phyloP scores from a whole-genome alignment of 1,140 invertebrate species.

The Brachionus asplanchnoidis region DNA sequence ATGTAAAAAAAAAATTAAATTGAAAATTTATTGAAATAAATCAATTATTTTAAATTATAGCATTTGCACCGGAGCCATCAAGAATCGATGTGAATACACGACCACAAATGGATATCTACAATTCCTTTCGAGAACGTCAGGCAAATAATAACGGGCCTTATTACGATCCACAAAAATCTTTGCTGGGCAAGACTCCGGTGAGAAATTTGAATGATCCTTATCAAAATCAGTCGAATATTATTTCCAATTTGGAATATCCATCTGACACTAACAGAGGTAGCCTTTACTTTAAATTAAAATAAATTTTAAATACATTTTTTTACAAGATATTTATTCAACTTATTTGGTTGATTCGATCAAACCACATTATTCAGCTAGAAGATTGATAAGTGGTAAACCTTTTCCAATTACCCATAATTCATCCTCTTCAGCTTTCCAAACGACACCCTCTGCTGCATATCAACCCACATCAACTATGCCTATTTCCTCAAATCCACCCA shows the following conservation, averaged over 20 bases:
- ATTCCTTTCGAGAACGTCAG: not conserved
- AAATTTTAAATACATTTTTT: not conserved
- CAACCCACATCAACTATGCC: not conserved
- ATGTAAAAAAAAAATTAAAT: not conserved
- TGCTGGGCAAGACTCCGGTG: not conserved
- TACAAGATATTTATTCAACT: conserved; percentile 28
- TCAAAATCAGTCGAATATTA: not conserved
- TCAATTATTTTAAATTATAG: not conserved
- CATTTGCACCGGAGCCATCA: not conserved
- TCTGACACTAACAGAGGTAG: conserved; percentile 27
- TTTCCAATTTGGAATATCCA: conserved; percentile 18
- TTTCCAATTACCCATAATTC: not conserved
- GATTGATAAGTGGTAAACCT: conserved; percentile 30
- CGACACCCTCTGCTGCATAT: not conserved
- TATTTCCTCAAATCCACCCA: not conserved
- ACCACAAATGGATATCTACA: not conserved
- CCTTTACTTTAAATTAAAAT: not conserved
- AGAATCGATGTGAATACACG: not conserved
- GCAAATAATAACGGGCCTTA: not conserved
- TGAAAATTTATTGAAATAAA: not conserved
- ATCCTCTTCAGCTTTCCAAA: not conserved
- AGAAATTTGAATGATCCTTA: conserved; percentile 22
- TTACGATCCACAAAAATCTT: conserved; percentile 11
- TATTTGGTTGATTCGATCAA: conserved; percentile 37
- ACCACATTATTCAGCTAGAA: conserved; percentile 30